phyloP scores from a whole-genome alignment of 2,888 invertebrate genomes.

The Amphipyra berbera region DNA sequence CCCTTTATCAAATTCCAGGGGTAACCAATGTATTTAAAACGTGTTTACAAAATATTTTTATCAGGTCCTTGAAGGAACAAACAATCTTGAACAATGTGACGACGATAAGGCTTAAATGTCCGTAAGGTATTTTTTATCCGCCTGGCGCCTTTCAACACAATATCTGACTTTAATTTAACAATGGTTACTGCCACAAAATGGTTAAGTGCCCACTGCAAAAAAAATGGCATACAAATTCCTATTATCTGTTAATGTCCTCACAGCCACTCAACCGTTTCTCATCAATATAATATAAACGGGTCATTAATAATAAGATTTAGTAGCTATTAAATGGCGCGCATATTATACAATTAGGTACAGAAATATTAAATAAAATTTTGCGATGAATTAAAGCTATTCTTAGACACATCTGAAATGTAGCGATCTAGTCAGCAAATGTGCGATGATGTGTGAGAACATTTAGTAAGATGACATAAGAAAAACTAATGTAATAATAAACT shows the following conservation, averaged over 20 bases:
- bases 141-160: conserved; percentile 50
- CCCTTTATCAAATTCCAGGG: conserved; percentile 25
- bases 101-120: conserved; percentile 50
- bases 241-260: conserved; percentile 26
- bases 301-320: conserved; percentile 24
- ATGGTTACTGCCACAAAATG: conserved; percentile 36
- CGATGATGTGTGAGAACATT: conserved; percentile 42
- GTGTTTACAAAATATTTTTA: conserved; percentile 39
- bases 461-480: conserved; percentile 25
- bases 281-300: conserved; percentile 16
- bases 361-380: conserved; percentile 22
- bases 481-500: conserved; percentile 17
- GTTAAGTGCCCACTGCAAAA: conserved; percentile 31
- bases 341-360: conserved; percentile 6
- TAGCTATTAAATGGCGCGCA: conserved; percentile 6
- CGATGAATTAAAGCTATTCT: conserved; percentile 27
- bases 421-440: conserved; percentile 41
- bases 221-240: conserved; percentile 29
- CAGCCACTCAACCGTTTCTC: conserved; percentile 17
- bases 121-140: conserved; percentile 43
- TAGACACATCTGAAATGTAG: conserved; percentile 26
- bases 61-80: conserved; percentile 8
- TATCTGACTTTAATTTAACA: conserved; percentile 49
- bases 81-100: conserved; percentile 31
- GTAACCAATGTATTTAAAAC: conserved; percentile 19